Base-by-base conservation (phyloP, 2,113 vertebrate genomes). In the Cyprinodon variegatus region DNA sequence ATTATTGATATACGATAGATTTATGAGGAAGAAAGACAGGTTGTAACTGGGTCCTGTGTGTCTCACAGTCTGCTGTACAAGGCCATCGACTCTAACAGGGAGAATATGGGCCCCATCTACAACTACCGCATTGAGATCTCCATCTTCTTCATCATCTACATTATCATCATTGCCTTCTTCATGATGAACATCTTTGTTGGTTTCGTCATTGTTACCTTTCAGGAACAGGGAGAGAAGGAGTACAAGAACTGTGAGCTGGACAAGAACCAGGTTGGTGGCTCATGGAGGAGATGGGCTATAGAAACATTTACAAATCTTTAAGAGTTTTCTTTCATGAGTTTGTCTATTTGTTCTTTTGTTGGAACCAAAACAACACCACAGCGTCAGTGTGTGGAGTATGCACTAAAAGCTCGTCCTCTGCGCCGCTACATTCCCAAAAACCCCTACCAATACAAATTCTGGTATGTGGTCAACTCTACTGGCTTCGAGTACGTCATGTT, bases 121-220 rank as follows among this genome's bases (percentile, higher is more conserved):
- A 99, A 99, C 94, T 95, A 99, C n/a, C 96, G 98, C 17, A 95
- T 99, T 63, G 98, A 99, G 93, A 99, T 99, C 89, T 99, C 98
- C 13, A 97, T 99, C 91, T 99, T 99, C 91, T 99, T 99, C 93
- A 99, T 99, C 92, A 98, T 99, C 93, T 99, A 99, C 91, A 99
- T 99, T 93, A 99, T 99, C 94, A 97, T 99, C 83, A 98, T 99
- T 38, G 98, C 98, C 78, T 99, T 99, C 95, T 99, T 99, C 92
- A 99, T 99, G 98, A 99, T 99, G 98, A 99, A 99, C 93, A 99
- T 99, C 94, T 99, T 99, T 77, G 98, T 99, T 68, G 98, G 98
- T 93, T 99, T 99, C 45, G 98, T 99, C 78, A 99, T 99, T 45
- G 98, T 99, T 84, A 99, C 98, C 1, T 99, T 99, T 83, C 98